phyloP scores from a whole-genome alignment of 2,113 vertebrate genomes.

The Chloebia gouldiae region DNA sequence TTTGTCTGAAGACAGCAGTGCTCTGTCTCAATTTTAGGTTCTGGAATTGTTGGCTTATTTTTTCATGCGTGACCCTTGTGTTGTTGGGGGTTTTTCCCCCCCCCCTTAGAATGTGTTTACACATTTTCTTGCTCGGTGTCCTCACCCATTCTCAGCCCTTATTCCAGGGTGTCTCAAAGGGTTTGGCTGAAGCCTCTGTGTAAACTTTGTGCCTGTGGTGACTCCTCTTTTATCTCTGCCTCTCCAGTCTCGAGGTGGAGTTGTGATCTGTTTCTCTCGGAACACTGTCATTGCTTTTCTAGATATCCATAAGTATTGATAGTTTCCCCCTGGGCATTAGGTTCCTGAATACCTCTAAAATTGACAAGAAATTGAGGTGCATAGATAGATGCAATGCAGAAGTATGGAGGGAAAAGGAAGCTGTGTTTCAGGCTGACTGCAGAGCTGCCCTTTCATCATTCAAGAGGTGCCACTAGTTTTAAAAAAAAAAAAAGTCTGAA shows the following conservation, averaged over 20 bases:
- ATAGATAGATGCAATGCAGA: not conserved
- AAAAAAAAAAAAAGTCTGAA: not conserved
- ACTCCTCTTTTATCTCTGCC: not conserved
- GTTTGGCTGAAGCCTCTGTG: not conserved
- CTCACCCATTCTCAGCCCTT: not conserved
- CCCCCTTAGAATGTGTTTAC: not conserved
- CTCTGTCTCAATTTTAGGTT: not conserved
- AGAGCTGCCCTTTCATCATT: not conserved
- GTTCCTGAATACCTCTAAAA: not conserved
- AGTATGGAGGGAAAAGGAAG: not conserved
- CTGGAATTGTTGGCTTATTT: not conserved
- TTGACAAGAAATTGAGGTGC: not conserved
- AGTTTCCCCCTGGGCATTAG: not conserved
- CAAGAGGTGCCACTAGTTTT: not conserved
- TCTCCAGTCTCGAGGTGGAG: not conserved
- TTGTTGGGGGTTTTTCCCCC: accelerated
- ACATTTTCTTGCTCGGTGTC: not conserved
- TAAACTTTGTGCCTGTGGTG: not conserved
- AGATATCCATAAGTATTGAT: not conserved
- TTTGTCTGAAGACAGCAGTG: not conserved
- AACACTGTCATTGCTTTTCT: accelerated
- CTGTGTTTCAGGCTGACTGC: not conserved
- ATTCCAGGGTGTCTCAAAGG: not conserved
- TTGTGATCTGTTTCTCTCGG: not conserved
- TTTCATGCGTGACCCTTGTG: not conserved